These are phyloP conservation scores for Leiothrix lutea DNA, from an alignment of 2,113 vertebrate species.

Conservation along the genomic window DNA sequence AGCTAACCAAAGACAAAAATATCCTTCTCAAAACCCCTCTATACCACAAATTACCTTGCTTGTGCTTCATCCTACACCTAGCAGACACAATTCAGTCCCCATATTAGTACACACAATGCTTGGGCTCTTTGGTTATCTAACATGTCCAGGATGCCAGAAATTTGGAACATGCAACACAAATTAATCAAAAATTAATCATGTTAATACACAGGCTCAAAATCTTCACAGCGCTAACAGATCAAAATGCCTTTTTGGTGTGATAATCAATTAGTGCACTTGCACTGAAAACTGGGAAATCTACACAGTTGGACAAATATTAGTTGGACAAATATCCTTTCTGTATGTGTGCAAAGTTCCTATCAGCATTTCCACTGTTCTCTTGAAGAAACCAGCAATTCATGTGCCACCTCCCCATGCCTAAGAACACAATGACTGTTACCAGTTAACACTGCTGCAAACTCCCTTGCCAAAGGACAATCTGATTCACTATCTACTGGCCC, in stretches of 20 bases:
- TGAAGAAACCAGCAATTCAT: not conserved
- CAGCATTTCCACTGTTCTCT: rapidly evolving
- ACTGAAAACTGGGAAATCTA: not conserved
- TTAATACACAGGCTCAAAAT: not conserved
- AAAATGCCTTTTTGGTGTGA: not conserved
- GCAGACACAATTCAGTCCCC: not conserved
- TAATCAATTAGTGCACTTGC: not conserved
- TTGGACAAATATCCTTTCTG: not conserved
- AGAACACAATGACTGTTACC: not conserved
- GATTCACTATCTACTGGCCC: not conserved
- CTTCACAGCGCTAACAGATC: not conserved
- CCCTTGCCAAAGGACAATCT: not conserved
- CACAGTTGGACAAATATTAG: not conserved
- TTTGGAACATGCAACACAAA: not conserved
- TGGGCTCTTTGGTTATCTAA: not conserved
- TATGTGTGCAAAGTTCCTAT: not conserved
- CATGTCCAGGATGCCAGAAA: not conserved
- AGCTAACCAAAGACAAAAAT: not conserved
- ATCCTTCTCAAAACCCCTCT: not conserved
- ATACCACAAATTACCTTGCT: not conserved
- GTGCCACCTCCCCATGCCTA: not conserved
- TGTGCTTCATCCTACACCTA: not conserved
- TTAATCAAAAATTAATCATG: not conserved
- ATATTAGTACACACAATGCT: not conserved
- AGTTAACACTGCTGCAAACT: not conserved